Percentiles rank a stretch among this genome's conserved stretches.
phyloP scores from a whole-genome alignment of 2,888 invertebrate genomes.

The Nipponacmea schrenckii region DNA sequence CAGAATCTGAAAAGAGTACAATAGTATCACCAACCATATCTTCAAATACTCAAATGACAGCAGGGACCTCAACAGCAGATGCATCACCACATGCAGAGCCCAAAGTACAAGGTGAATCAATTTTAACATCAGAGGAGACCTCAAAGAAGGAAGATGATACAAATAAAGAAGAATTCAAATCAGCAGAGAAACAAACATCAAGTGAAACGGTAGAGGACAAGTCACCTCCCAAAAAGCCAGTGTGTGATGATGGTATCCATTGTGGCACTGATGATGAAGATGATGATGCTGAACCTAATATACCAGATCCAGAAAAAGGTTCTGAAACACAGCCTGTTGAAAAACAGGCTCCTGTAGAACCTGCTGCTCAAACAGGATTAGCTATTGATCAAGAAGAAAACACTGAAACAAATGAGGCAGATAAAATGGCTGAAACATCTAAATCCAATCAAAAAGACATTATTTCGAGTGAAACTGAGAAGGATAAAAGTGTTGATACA shows the following conservation, averaged over 20 bases:
- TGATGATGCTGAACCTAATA: conserved; percentile 12
- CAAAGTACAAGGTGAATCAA: conserved; percentile 21
- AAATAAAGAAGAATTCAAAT: background rate
- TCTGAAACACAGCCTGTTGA: conserved; percentile 14
- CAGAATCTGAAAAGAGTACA: conserved; percentile 18
- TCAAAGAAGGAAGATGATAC: conserved; percentile 9
- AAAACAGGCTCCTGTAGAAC: conserved; percentile 15
- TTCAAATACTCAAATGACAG: background rate
- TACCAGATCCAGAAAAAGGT: conserved; percentile 17
- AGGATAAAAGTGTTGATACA: conserved; percentile 30
- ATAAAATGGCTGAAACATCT: background rate
- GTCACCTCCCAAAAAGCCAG: conserved; percentile 21
- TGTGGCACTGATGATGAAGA: conserved; percentile 43
- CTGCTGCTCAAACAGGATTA: background rate
- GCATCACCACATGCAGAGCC: conserved; percentile 8
- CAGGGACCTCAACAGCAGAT: conserved; percentile 10
- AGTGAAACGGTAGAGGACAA: conserved; percentile 23
- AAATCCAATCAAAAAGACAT: background rate
- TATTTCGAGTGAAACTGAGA: background rate
- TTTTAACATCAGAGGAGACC: background rate
- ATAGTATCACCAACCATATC: conserved; percentile 2
- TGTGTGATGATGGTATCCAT: conserved; percentile 40
- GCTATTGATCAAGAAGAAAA: background rate
- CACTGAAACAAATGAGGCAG: background rate
- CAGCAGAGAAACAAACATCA: background rate